Conservation (phyloP, 2,113 vertebrate genomes). For the Sapajus apella region DNA sequence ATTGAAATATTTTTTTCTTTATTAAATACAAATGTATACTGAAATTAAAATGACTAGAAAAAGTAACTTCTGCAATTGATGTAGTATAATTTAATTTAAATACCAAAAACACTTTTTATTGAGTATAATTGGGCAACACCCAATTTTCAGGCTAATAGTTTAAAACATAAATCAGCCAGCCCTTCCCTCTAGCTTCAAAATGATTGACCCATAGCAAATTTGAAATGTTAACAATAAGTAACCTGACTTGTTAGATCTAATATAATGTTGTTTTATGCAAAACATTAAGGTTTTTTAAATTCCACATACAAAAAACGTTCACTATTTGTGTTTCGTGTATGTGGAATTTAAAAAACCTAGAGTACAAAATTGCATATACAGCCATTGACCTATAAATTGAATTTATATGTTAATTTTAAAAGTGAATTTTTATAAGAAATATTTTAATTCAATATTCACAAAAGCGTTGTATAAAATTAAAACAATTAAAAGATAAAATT, state of each 20-base stretch:
- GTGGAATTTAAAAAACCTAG: not conserved
- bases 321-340: not conserved
- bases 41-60: not conserved
- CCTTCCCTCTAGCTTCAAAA: fast-evolving
- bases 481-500: not conserved
- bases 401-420: not conserved
- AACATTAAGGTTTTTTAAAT: not conserved
- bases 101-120: not conserved
- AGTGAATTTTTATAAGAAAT: not conserved
- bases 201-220: not conserved
- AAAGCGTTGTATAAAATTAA: not conserved
- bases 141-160: not conserved
- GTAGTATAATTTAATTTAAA: not conserved
- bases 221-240: not conserved
- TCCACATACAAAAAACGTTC: not conserved
- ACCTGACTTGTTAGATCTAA: not conserved
- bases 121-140: not conserved
- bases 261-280: not conserved
- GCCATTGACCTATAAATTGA: not conserved
- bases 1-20: not conserved
- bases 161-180: not conserved
- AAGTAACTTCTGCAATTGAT: not conserved
- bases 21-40: not conserved
- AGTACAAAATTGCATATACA: not conserved
- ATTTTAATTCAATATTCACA: not conserved